Base-by-base conservation (phyloP, 1,140 invertebrate genomes). In the Pinna nobilis region DNA sequence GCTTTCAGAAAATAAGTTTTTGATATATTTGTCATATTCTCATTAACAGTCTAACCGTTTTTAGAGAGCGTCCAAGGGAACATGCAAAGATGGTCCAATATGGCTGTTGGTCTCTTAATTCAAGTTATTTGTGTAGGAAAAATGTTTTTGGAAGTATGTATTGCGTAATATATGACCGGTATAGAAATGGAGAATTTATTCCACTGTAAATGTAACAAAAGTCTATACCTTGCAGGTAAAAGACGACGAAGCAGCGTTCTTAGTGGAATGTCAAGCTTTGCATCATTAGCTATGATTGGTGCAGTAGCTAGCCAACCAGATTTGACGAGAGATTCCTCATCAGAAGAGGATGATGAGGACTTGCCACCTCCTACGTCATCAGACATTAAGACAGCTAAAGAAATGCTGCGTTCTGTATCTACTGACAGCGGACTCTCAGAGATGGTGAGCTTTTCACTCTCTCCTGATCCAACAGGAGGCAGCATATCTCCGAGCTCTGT, bases 301-400 rank as follows among this genome's bases (percentile, higher is more conserved):
- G 66, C 73, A 3, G 51, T 75, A 2, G 67, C 55, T 39, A 70
- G 66, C 41, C 57, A 63, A 18, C 73, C 73, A 0, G 76, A 76
- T 65, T 63, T 82, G 20, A 64, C 63, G 37, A 49, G 55, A 13
- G 74, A 67, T 1, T 76, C 74, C 32, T 77, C 75, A 15, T 79
- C 78, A 2, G 76, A 78, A 1, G 82, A 83, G 4, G 78, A 80
- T n/a, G 61, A 64, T 18, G 47, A 68, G 18, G 41, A 59, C 37
- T 59, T 65, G 20, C 18, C 37, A 13, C 39, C 25, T n/a, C 23
- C 49, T 11, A 66, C 53, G 3, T 4, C 33, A 4, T 59, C 25
- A 20, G 20, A 69, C 33, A 63, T 35, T 23, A 55, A 44, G 32
- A 49, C 32, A 50, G 73, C 67, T 18, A 49, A 70, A 23, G 50